Evolutionary conservation across 2,888 invertebrate species (phyloP), one percentile per base, ranked within the genome.

Genomic region (Melipona bicolor): DNA sequence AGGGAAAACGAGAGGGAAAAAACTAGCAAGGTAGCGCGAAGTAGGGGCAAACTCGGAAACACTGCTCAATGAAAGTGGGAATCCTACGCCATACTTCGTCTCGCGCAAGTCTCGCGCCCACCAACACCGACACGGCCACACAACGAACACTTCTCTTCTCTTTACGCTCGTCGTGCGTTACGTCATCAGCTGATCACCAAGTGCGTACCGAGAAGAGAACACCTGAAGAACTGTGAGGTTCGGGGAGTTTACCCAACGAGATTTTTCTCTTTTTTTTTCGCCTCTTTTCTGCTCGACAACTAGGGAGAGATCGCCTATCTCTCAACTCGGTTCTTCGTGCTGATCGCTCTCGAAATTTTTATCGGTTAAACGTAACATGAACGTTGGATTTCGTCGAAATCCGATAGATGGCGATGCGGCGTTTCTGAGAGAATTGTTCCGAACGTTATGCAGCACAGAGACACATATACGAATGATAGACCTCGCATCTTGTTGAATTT

Each of bases 121-220:
- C 89, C 87, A 89, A 90, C 87, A 89, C 89, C 86, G 85, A 88
- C 87, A 89, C 89, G 86, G 84, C 82, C 82, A 87, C 85, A 88
- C 86, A 87, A 87, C 83, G 27, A 79, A 88, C 32, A 32, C 79
- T 77, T 86, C 78, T 79, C 77, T 77, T 81, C 32, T 32, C 4
- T 32, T 81, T 87, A 82, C 89, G 90, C 87, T 90, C 89, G 89
- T 91, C 90, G 89, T 82, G 87, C 92, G 90, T 93, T 93, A 93
- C 93, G 93, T 93, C 93, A 93, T 92, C 93, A 92, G 93, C 93
- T 92, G 93, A 93, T 93, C 89, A 90, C 85, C 83, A 71, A 69
- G 43, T 61, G 27, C 49, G 56, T 62, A 24, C 54, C 49, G 61
- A 70, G 56, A 36, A 67, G 77, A 74, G 49, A 70, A 64, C 32